Base-by-base conservation (phyloP, 2,113 vertebrate species). In the Tonatia bakeri region DNA sequence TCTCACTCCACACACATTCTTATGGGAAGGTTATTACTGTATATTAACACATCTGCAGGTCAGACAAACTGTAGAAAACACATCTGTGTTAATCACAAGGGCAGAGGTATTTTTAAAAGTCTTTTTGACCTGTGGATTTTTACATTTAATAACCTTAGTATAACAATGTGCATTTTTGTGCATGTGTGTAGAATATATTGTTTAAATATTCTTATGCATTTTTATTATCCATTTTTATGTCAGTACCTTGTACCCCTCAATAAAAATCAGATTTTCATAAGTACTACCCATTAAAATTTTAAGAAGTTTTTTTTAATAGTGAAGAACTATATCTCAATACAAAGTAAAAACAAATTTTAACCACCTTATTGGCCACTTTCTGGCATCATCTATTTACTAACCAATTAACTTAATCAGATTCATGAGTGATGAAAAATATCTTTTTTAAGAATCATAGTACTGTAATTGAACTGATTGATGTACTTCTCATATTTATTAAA, bases 351-450 rank as follows among this genome's bases (percentile, higher is more conserved):
- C n/a, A 88, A 87, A 52, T 61, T 67, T 40, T 73, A 90, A 81
- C 90, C 90, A 50, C 17, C 5, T 73, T 59, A 64, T 70, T 97
- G 89, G 43, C 50, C 15, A 94, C 36, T 87, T 92, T 47, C 16
- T 20, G 65, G 33, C 31, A 22, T 70, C 5, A 54, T 85, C 28
- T 64, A 31, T 38, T 91, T 73, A 73, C 20, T 91, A 79, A 96
- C 79, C 59, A 80, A 52, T 87, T 95, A 84, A 93, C 89, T 77
- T 88, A 82, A 95, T 87, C 45, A 93, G 16, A 89, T 72, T 82
- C 54, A 77, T 89, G 93, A 89, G 82, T 64, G 54, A 24, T 94
- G 33, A 93, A 82, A 95, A 96, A 67, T 77, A 31, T 33, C 59
- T 85, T 93, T 86, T 93, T 56, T 56, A 76, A 84, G 86, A 96